Conservation (phyloP, 2,888 invertebrate genomes). For the Nebria brevicollis region DNA sequence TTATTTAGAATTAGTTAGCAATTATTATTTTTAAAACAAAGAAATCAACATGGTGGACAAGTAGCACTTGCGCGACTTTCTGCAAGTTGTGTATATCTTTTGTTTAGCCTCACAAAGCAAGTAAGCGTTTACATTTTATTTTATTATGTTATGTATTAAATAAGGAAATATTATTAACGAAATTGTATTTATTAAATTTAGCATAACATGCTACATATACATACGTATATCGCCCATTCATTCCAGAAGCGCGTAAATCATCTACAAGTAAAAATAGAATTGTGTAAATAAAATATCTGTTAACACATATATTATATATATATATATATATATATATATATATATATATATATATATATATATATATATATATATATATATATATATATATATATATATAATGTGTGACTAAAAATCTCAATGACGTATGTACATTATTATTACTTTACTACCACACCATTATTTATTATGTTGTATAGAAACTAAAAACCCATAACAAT, state of each 20-base stretch:
- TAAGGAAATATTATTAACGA: too few species aligned
- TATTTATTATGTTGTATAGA: not conserved
- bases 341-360: not conserved
- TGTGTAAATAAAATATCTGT: not conserved
- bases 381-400: not conserved
- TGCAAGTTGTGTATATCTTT: not conserved
- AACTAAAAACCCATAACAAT: slow-evolving; percentile 52
- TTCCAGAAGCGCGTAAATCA: not conserved
- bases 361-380: not conserved
- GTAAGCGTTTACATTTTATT: not conserved
- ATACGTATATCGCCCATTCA: too few species aligned
- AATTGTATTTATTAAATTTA: too few species aligned
- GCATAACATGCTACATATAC: too few species aligned
- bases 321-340: not conserved
- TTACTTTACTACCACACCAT: not conserved
- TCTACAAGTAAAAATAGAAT: not conserved
- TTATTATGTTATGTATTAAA: too few species aligned
- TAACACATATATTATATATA: not conserved
- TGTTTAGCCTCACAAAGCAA: not conserved
- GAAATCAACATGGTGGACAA: not conserved
- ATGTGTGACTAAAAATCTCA: not conserved
- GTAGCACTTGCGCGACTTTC: not conserved
- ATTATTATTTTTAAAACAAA: not conserved
- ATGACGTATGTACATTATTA: not conserved
- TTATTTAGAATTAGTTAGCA: not conserved